Conservation (phyloP, 2,888 invertebrate species). For the Scaptomyza flava region DNA sequence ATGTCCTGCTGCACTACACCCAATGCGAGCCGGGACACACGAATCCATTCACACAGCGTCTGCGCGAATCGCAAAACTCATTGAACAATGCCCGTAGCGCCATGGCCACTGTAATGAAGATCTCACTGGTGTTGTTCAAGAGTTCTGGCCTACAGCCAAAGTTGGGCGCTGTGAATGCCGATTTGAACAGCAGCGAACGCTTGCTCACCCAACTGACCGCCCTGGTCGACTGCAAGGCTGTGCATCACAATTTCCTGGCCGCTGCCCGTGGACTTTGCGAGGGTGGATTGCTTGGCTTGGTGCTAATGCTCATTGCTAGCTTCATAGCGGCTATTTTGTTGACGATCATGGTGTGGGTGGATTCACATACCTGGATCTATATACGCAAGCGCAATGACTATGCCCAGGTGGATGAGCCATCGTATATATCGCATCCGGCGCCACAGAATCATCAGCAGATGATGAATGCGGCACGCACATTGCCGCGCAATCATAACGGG, state of each 20-base stretch:
- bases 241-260: slow-evolving; percentile 92
- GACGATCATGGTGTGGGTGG: slow-evolving; percentile 96
- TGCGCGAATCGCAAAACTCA: slow-evolving; percentile 91
- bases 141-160: slow-evolving; percentile 88
- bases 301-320: slow-evolving; percentile 94
- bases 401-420: slow-evolving; percentile 93
- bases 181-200: slow-evolving; percentile 91
- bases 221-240: slow-evolving; percentile 92
- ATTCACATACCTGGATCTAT: slow-evolving; percentile 98
- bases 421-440: slow-evolving; percentile 84
- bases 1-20: slow-evolving; percentile 91
- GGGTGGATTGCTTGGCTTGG: slow-evolving; percentile 91
- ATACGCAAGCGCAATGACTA: slow-evolving; percentile 94
- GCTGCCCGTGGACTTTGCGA: slow-evolving; percentile 93
- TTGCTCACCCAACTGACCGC: slow-evolving; percentile 88
- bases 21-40: slow-evolving; percentile 92
- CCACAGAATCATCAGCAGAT: slow-evolving; percentile 85
- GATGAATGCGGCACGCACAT: slow-evolving; percentile 85
- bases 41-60: slow-evolving; percentile 92
- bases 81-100: slow-evolving; percentile 85
- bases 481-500: slow-evolving; percentile 85
- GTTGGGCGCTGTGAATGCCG: slow-evolving; percentile 90
- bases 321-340: slow-evolving; percentile 94
- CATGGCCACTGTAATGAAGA: slow-evolving; percentile 84
- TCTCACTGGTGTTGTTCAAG: slow-evolving; percentile 84